Conservation (phyloP, 1,140 invertebrate species). For the Ptiloglossa arizonensis region DNA sequence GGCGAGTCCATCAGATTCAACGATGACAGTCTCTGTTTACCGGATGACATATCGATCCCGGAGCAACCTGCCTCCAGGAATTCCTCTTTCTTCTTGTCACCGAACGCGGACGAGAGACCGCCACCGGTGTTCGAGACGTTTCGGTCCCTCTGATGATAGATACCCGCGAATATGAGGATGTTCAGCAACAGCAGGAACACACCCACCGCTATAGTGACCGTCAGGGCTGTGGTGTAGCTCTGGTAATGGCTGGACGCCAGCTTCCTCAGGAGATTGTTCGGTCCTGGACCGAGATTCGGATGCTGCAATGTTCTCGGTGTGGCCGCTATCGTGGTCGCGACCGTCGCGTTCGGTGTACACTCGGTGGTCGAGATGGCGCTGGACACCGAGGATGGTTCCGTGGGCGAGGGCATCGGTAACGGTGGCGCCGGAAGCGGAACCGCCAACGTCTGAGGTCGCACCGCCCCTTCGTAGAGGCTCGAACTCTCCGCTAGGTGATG, state of each 20-base stretch:
- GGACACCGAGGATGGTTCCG: constrained; percentile 77
- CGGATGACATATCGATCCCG: constrained; percentile 83
- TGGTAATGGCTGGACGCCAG: constrained; percentile 91
- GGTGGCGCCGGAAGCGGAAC: constrained; percentile 82
- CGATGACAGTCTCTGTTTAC: constrained; percentile 83
- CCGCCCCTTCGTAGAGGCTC: constrained; percentile 87
- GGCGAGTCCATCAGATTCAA: constrained; percentile 72
- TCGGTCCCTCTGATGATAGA: constrained; percentile 94
- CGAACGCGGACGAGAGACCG: constrained; percentile 68
- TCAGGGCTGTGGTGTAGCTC: constrained; percentile 93
- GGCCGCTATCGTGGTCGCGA: constrained; percentile 77
- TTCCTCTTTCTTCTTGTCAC: constrained; percentile 89
- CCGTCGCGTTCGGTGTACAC: constrained; percentile 78
- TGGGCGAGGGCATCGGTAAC: constrained; percentile 78
- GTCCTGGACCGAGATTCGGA: constrained; percentile 73
- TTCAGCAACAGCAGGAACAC: constrained; percentile 94
- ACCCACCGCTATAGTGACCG: constrained; percentile 96
- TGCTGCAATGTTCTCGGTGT: constrained; percentile 72
- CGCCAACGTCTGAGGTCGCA: constrained; percentile 86
- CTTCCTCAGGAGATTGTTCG: constrained; percentile 87
- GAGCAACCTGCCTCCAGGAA: constrained; percentile 87
- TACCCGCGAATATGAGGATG: constrained; percentile 95
- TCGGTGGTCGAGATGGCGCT: constrained; percentile 73
- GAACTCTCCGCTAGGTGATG: constrained; percentile 88
- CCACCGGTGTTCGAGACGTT: constrained; percentile 78